These are phyloP conservation scores for Dicentrarchus labrax DNA, from an alignment of 2,113 vertebrate genomes.

Conservation along the genomic window DNA sequence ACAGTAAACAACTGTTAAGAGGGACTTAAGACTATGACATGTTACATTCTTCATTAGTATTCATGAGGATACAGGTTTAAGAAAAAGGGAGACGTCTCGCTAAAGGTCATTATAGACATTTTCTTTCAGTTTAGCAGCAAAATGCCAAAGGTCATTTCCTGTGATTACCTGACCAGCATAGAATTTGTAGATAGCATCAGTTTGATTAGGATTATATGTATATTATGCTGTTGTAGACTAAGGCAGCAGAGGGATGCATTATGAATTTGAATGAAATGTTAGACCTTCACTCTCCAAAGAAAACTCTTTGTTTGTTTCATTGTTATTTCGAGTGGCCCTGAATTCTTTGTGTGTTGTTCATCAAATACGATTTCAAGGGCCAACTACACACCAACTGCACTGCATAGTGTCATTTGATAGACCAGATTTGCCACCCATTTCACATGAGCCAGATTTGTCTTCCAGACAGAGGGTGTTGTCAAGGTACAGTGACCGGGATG, in stretches of 20 bases:
- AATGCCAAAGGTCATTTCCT: constrained; percentile 1
- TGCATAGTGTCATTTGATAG: not conserved
- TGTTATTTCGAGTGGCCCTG: not conserved
- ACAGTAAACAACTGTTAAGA: constrained; percentile 5
- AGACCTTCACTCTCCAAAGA: not conserved
- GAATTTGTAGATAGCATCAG: not conserved
- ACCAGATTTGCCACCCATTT: no score
- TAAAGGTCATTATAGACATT: constrained; percentile 16
- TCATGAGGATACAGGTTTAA: constrained; percentile 4
- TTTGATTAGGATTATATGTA: not conserved
- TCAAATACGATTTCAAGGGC: not conserved
- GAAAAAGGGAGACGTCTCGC: not conserved
- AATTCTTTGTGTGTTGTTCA: no score
- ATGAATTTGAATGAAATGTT: not conserved
- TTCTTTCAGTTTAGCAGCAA: not conserved
- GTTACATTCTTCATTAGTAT: constrained; percentile 36
- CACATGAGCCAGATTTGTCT: not conserved
- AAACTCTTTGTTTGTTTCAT: not conserved
- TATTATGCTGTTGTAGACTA: not conserved
- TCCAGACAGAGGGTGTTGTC: not conserved
- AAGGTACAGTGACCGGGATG: not conserved
- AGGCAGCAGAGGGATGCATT: not conserved
- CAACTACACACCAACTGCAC: not conserved
- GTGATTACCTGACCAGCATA: not conserved
- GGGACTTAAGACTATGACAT: not conserved